Evolutionary conservation across 2,888 invertebrate species (phyloP), one percentile per base, ranked within the genome.

Genomic region (Oligia strigilis): DNA sequence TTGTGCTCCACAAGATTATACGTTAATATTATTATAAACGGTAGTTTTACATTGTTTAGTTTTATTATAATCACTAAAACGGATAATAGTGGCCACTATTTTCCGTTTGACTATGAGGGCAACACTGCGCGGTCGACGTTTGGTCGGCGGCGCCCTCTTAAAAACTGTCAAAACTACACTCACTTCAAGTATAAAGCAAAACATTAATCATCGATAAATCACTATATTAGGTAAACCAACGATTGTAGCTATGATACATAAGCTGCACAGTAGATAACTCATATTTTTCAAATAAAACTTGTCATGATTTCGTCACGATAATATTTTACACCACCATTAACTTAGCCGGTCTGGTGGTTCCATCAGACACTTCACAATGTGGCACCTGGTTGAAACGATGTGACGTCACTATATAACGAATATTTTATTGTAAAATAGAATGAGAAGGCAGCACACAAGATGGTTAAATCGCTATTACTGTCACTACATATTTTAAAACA

Each of bases 321-420:
- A 83, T 86, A 86, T 69, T 40, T 67, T 80, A 77, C 78, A 73
- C 52, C 60, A 66, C 62, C 76, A 86, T 83, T 80, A 83, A 82
- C 6, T 83, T 80, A 69, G 69, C 58, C 73, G 69, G 64, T 72
- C 72, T 77, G 74, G 29, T 67, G 46, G 11, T 36, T 69, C 13
- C 43, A 23, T 36, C 64, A 40, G 58, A 40, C 46, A 55, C 43
- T 19, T 23, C 4, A 71, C 4, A 71, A 40, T 4, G 40, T 67
- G 17, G 19, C 62, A 71, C 29, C 40, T 85, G 1, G 3, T 2
- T 62, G 8, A 49, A 67, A 62, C 19, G 4, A 62, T 72, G 29
- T n/a, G 6, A 58, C 58, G 43, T n/a, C 14, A 52, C 11, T 14
- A 60, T 71, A 67, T 0, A 40, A 49, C 23, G 8, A 36, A 43